Conservation (phyloP, 2,888 invertebrate species). For the Fabriciana adippe region DNA sequence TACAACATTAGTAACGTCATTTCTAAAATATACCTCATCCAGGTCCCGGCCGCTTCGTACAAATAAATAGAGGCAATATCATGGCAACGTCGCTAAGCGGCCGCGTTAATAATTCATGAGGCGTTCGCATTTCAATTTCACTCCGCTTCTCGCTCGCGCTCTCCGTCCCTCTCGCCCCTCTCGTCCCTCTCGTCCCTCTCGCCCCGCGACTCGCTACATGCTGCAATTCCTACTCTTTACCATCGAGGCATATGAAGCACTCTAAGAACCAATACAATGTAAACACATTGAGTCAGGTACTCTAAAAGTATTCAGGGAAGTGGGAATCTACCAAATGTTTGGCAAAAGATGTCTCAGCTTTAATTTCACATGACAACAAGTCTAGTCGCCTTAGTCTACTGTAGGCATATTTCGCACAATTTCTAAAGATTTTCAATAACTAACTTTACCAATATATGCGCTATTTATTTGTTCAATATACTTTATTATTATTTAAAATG, state of each 20-base stretch:
- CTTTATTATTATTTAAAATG: too few species aligned
- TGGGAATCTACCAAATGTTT: too few species aligned
- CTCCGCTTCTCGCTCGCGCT: neutral
- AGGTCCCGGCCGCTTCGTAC: neutral
- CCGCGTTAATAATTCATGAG: slow-evolving; percentile 27
- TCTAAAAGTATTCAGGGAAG: neutral
- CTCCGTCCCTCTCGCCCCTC: neutral
- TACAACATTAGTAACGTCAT: neutral
- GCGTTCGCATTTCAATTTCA: slow-evolving; percentile 24
- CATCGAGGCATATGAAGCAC: neutral
- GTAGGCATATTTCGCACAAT: too few species aligned
- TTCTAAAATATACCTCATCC: neutral
- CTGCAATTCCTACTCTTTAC: neutral
- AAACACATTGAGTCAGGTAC: neutral
- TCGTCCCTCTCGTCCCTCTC: neutral
- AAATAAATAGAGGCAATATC: slow-evolving; percentile 26
- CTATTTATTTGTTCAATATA: too few species aligned
- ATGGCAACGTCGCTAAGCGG: slow-evolving; percentile 24
- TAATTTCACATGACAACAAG: too few species aligned
- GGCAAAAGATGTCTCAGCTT: too few species aligned
- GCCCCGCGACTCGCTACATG: neutral
- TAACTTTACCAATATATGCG: too few species aligned
- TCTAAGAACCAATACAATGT: neutral
- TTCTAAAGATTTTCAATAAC: too few species aligned
- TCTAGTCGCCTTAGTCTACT: too few species aligned